These are phyloP conservation scores for Kradibia gibbosae DNA, from an alignment of 1,140 invertebrate genomes.

Conservation along the genomic window DNA sequence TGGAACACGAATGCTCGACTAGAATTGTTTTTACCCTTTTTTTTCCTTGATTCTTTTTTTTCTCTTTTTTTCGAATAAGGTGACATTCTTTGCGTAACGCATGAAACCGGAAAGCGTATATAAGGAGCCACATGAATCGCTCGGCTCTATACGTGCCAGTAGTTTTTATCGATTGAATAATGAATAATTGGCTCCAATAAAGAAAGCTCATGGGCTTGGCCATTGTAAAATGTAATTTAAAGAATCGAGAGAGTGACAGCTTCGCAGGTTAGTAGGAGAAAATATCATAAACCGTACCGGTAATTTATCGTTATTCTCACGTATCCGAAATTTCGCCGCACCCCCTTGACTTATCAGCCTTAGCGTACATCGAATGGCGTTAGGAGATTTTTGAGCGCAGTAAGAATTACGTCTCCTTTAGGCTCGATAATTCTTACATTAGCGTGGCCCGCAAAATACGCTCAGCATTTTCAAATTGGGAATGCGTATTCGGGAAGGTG, in stretches of 20 bases:
- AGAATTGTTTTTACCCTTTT: neutral
- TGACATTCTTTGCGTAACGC: conserved; percentile 12
- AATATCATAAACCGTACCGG: neutral
- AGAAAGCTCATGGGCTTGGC: too few relatives aligned
- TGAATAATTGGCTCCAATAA: conserved; percentile 9
- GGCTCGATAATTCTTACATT: neutral
- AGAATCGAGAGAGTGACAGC: neutral
- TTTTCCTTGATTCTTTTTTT: too few relatives aligned
- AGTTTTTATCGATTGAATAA: neutral
- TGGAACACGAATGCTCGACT: neutral
- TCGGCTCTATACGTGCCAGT: neutral
- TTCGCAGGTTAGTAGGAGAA: neutral
- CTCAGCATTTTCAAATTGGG: neutral
- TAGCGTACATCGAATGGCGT: too few relatives aligned
- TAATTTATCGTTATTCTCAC: neutral
- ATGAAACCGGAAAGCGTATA: conserved; percentile 21
- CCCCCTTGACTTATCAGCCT: too few relatives aligned
- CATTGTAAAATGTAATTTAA: neutral
- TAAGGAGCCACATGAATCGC: neutral
- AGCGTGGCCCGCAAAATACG: neutral
- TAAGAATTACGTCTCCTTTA: neutral
- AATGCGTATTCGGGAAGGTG: neutral
- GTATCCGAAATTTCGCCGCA: too few relatives aligned
- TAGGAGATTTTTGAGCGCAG: too few relatives aligned
- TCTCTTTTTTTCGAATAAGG: neutral